Base-by-base conservation (phyloP, 23 tunicate species). In the Pegea sp. region DNA sequence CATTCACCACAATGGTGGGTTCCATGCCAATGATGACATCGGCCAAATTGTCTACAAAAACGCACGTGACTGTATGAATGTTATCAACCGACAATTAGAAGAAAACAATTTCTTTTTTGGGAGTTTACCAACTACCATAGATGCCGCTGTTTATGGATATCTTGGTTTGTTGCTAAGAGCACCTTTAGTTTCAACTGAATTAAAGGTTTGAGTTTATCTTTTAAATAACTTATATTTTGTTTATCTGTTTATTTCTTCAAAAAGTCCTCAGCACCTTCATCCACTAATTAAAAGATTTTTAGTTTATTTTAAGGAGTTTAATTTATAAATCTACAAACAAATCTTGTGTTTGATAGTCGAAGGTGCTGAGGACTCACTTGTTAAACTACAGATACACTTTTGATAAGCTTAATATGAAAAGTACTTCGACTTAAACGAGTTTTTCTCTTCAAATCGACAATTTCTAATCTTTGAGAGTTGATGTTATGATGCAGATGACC, bases 131-230 rank as follows among this genome's bases (percentile, higher is more conserved):
- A 67, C 75, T 23, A 84, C 95, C 1, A 63, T 84, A 46, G 95
- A 84, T 68, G 95, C 95, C 0, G 49, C 69, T 57, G 75, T 63
- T 34, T 84, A 34, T 46, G 76, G 95, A 1, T 68, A 84, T 34
- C 59, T 84, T 25, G 67, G 59, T 0, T 46, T 68, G 21, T 46
- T 84, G 22, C 48, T 63, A 6, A 62, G 64, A 28, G 84, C 84
- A 8, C 95, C 95, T 2, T 46, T 84, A 42, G 63, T 46, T 13
- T 81, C 93, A 6, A 73, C 76, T 0, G 86, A n/a, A n/a, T n/a
- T n/a, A n/a, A n/a, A n/a, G n/a, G n/a, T n/a, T 50, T 50, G 55
- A 6, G 7, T 50, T 50, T 50, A 6, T 19, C 22, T 50, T 50
- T 50, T 50, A 7, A 6, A 11, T 50, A 19, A 19, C 55, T 50